Percentiles rank a stretch among this genome's conserved stretches.
Conservation (phyloP, 2,888 invertebrate genomes). For the Heteromyza rotundicornis region DNA sequence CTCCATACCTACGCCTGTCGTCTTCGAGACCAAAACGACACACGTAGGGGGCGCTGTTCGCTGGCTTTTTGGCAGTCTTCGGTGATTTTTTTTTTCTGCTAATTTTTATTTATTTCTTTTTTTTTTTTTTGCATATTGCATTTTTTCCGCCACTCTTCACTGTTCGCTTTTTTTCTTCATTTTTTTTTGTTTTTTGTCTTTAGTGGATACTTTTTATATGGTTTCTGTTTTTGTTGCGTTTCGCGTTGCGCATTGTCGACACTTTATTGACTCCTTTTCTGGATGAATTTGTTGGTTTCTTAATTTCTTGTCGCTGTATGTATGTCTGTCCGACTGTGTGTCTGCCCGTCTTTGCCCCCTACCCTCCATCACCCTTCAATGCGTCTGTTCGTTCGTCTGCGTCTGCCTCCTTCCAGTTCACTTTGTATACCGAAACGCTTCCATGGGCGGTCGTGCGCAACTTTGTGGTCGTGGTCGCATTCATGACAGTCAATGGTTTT, state of each 20-base stretch:
- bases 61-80: not conserved
- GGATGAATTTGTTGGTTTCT: constrained; percentile 57
- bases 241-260: constrained; percentile 49
- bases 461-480: constrained; percentile 28
- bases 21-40: too few species aligned
- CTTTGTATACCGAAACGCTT: constrained; percentile 23
- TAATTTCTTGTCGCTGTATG: constrained; percentile 52
- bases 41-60: constrained; percentile 1
- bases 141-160: not conserved
- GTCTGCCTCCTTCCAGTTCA: constrained; percentile 6
- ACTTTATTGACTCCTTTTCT: constrained; percentile 58
- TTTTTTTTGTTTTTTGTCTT: constrained; percentile 22
- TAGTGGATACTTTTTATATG: constrained; percentile 20
- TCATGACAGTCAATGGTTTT: constrained; percentile 22
- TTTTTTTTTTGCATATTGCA: constrained; percentile 25
- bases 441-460: constrained; percentile 31
- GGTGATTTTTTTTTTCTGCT: constrained; percentile 22
- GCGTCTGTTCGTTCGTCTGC: not conserved
- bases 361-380: not conserved
- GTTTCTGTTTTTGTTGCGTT: constrained; percentile 17
- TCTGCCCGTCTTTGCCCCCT: not conserved
- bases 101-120: constrained; percentile 25
- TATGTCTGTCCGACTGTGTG: constrained; percentile 1
- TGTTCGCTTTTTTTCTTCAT: constrained; percentile 24
- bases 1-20: too few species aligned